phyloP scores from a whole-genome alignment of 1,140 invertebrate genomes.

The Bombus difficillimus region DNA sequence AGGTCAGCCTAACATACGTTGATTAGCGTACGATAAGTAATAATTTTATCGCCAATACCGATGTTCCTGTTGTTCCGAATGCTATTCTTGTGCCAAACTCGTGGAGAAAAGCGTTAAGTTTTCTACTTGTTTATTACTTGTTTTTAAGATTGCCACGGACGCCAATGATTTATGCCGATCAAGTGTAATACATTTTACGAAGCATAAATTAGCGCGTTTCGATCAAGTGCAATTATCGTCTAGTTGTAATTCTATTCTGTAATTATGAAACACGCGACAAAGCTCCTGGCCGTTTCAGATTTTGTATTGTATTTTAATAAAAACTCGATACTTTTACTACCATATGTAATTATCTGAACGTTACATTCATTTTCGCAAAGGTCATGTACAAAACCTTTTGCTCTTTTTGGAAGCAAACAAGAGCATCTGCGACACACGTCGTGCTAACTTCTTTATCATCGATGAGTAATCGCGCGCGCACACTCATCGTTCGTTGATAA shows the following conservation, averaged over 20 bases:
- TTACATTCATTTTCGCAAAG: background rate
- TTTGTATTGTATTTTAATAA: constrained; percentile 68
- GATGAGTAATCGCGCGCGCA: background rate
- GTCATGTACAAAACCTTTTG: background rate
- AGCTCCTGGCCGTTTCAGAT: background rate
- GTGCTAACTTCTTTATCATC: background rate
- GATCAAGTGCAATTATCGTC: constrained; percentile 7
- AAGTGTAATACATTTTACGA: background rate
- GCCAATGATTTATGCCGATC: background rate
- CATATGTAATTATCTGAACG: background rate
- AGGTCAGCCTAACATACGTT: too few relatives aligned
- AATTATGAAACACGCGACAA: background rate
- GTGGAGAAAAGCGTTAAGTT: background rate
- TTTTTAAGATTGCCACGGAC: background rate
- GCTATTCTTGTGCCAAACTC: constrained; percentile 6
- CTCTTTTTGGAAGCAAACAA: too few relatives aligned
- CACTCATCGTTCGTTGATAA: background rate
- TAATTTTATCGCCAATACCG: background rate
- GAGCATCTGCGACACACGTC: background rate
- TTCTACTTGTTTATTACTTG: background rate
- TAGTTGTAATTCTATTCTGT: background rate
- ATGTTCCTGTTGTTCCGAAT: constrained; percentile 17
- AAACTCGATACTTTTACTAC: constrained; percentile 38
- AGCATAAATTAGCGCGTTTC: background rate
- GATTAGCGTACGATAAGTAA: background rate